Evolutionary conservation across 1,140 invertebrate species (phyloP), one percentile per base, ranked within the genome.

Genomic region (Drosophila suzukii): DNA sequence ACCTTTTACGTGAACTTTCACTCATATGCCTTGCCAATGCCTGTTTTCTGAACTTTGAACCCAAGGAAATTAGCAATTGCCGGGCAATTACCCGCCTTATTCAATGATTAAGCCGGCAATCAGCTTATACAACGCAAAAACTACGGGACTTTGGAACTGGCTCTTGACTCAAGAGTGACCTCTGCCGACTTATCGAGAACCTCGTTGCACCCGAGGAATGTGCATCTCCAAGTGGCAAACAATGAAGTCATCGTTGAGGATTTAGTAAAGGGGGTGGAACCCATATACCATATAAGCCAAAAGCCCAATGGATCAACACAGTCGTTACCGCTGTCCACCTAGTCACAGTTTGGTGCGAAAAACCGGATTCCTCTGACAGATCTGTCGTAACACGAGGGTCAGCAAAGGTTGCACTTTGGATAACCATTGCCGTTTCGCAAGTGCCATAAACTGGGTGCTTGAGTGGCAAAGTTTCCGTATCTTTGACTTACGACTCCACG

Each of bases 151-250:
- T 86, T 81, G 75, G 41, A 47, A 27, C 27, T 78, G 34, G 41
- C 51, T 56, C 62, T 81, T 66, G 73, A 76, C 36, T 76, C 54
- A 67, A 66, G 72, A n/a, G 17, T 59, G 63, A 68, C 65, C 61
- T 38, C 38, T 34, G 32, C 7, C 20, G 36, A 38, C 24, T 41
- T 17, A 38, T 39, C 7, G 15, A 24, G 38, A 34, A 43, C 44
- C 60, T 38, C 44, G 46, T 13, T 27, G n/a, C 58, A 53, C 24
- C 43, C 51, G 34, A 60, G 78, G 71, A 72, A 88, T 88, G 66
- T 73, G 66, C 83, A 86, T 88, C 75, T 75, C 60, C 59, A 50
- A 61, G 72, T 68, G 43, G 49, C 51, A 82, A 75, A 66, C 60
- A 78, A 67, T 55, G 63, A 44, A 63, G 34, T 67, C 41, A 59